Conservation (phyloP, 2,113 vertebrate genomes). For the Dipodomys spectabilis region DNA sequence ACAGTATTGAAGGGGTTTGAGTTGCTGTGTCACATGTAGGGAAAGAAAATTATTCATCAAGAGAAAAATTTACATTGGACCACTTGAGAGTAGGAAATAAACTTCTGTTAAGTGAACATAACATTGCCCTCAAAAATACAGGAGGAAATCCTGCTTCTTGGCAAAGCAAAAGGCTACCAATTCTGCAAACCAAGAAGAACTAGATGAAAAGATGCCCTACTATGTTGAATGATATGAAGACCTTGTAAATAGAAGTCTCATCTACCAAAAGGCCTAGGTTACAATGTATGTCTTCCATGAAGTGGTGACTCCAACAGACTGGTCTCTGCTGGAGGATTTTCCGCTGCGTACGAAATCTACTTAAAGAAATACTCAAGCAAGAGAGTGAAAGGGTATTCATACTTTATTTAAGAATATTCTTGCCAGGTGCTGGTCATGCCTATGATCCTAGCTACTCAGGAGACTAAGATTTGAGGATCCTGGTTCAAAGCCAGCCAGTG, state of each 20-base stretch:
- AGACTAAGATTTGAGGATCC: too few species aligned
- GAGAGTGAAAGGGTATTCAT: neutral
- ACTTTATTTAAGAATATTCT: conserved; percentile 6
- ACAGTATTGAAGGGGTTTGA: neutral
- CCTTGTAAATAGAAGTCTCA: neutral
- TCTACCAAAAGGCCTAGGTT: neutral
- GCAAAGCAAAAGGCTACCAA: neutral
- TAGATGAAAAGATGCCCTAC: neutral
- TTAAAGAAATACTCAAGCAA: neutral
- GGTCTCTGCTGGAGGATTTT: neutral
- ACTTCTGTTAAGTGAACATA: neutral
- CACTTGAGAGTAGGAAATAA: neutral
- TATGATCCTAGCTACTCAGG: too few species aligned
- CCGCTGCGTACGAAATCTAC: neutral
- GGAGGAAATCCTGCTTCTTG: neutral
- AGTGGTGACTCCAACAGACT: neutral
- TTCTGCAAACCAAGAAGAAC: neutral
- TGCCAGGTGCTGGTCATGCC: too few species aligned
- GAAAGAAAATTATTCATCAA: neutral
- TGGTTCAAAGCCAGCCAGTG: too few species aligned
- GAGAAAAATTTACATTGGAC: neutral
- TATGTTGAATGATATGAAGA: neutral
- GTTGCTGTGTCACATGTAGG: neutral
- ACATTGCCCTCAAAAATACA: conserved; percentile 1
- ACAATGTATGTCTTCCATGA: neutral